Percentiles rank a stretch among this genome's conserved stretches.
These are phyloP conservation scores for Amblyopsis rosae DNA, from an alignment of 2,113 vertebrate genomes.

Conservation along the genomic window DNA sequence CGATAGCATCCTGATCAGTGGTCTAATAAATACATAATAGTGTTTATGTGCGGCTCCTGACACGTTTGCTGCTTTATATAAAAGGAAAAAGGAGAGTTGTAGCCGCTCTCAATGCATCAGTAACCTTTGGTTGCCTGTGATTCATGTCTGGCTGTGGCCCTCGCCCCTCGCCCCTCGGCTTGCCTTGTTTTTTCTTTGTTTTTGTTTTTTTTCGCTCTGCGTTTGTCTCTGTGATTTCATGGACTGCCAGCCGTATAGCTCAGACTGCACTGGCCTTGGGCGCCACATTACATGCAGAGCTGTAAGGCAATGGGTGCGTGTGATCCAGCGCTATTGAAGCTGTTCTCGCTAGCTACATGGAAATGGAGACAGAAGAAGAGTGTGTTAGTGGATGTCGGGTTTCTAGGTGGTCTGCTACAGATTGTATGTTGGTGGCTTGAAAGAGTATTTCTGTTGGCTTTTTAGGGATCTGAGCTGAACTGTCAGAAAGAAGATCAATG, in stretches of 20 bases:
- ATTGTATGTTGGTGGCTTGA: conserved; percentile 20
- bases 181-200: conserved; percentile 5
- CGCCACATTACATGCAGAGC: conserved; percentile 27
- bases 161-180: conserved; percentile 13
- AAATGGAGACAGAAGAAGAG: conserved; percentile 25
- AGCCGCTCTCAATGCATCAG: not conserved
- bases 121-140: conserved; percentile 1
- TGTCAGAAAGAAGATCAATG: conserved; percentile 9
- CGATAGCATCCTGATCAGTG: conserved; percentile 3
- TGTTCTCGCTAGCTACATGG: not conserved
- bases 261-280: conserved; percentile 35
- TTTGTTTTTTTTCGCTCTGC: conserved; percentile 19
- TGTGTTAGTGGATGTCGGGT: not conserved
- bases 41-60: not conserved
- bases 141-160: conserved; percentile 15
- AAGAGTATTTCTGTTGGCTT: conserved; percentile 8
- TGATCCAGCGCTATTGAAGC: not conserved
- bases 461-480: conserved; percentile 21
- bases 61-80: conserved; percentile 9
- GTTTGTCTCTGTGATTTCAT: conserved; percentile 53
- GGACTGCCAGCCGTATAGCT: conserved; percentile 6
- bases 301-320: conserved; percentile 31
- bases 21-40: conserved; percentile 1
- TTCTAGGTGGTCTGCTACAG: conserved; percentile 1
- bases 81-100: not conserved